Base-by-base conservation (phyloP, 2,797 vertebrate genomes). In the Sylvia borin region DNA sequence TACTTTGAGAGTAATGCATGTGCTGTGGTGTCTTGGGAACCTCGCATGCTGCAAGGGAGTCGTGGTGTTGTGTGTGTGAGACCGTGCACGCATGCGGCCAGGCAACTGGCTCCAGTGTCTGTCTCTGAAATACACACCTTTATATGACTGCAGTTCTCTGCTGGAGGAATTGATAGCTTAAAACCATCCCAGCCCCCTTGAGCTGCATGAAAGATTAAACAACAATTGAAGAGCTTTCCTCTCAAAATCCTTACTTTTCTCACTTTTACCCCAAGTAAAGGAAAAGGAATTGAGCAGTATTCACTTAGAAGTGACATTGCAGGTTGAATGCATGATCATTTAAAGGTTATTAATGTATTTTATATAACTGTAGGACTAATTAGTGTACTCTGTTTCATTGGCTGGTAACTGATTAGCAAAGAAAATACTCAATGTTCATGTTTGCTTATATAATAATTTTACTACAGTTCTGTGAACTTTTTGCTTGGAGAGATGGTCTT, bases 401-500 rank as follows among this genome's bases (percentile, higher is more conserved):
- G 83, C 95, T 96, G 92, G 93, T 96, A 95, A 89, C 86, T 94
- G 91, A 92, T 95, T 96, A 93, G 91, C 76, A 97, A 89, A 55
- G 88, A 75, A 95, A 74, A 95, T 80, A 96, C 53, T 90, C 74
- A 95, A 84, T 96, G 82, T 93, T 95, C 40, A 18, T 91, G 96
- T 97, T 93, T 94, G 87, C 85, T 96, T 95, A 65, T 90, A 20
- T 86, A 93, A 82, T 91, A 55, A 85, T 87, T 97, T 82, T 81
- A 78, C 55, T 95, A 54, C 83, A 83, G 26, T 68, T 95, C 89
- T 90, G 4, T 87, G 96, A 97, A 97, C 95, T 81, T 96, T 98
- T 98, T 98, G 98, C 97, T 98, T 98, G 96, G 97, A 98, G 98
- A 98, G 94, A 97, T 98, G 97, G 98, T 98, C 97, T 66, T 92